phyloP scores from a whole-genome alignment of 30 jellyfish, hydroid and myxozoan genomes.

The Pelagia noctiluca region DNA sequence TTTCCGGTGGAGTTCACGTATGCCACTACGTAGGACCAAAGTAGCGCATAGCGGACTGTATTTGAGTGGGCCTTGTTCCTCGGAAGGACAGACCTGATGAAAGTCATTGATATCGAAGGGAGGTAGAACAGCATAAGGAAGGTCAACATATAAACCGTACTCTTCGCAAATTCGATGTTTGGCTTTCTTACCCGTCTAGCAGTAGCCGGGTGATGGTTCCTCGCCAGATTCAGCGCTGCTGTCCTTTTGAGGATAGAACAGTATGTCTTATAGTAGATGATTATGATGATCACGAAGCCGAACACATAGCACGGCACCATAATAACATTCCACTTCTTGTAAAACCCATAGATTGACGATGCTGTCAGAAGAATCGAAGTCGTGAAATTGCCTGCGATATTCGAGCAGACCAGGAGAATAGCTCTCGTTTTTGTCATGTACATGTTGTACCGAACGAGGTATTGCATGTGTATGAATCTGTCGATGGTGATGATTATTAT shows the following conservation, averaged over 20 bases:
- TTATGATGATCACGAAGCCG: neutral
- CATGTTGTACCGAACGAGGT: constrained; percentile 36
- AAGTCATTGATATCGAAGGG: neutral
- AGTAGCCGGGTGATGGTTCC: neutral
- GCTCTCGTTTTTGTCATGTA: constrained; percentile 42
- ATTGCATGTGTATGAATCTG: constrained; percentile 49
- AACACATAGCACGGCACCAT: neutral
- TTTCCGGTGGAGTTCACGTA: neutral
- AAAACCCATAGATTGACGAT: constrained; percentile 23
- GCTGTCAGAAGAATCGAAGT: constrained; percentile 15
- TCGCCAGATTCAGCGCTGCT: neutral
- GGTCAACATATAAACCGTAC: neutral
- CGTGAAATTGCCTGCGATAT: constrained; percentile 21
- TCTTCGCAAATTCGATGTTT: neutral
- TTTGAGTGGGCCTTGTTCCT: neutral
- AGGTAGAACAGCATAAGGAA: too few species aligned
- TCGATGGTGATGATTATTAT: constrained; percentile 35
- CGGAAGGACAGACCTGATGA: neutral
- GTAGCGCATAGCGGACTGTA: neutral
- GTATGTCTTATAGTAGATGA: neutral
- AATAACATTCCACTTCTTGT: neutral
- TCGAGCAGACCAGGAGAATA: neutral
- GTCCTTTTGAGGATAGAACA: neutral
- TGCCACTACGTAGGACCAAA: neutral
- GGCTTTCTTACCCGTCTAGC: neutral